A percentile compares a stretch with the other conserved stretches of the same genome.
phyloP scores from a whole-genome alignment of 2,888 invertebrate species.

The Euproctis similis region DNA sequence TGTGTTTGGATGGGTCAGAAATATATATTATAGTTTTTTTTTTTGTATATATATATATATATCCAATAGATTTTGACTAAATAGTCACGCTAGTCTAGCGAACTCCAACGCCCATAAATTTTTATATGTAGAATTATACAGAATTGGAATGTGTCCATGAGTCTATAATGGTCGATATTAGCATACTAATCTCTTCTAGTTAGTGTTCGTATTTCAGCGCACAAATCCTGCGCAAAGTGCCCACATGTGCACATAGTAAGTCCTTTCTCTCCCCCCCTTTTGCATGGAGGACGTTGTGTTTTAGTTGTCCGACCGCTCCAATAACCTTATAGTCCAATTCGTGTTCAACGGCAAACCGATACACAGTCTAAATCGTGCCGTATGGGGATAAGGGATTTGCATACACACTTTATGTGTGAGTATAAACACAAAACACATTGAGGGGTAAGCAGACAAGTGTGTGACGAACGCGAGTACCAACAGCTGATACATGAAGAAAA shows the following conservation, averaged over 20 bases:
- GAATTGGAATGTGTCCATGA: slow-evolving; percentile 49
- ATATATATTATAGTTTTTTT: slow-evolving; percentile 40
- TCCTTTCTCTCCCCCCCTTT: slow-evolving; percentile 59
- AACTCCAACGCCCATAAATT: slow-evolving; percentile 63
- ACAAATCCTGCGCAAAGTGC: slow-evolving; percentile 46
- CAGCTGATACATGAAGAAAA: too few species aligned
- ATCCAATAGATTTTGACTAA: slow-evolving; percentile 59
- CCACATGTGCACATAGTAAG: slow-evolving; percentile 44
- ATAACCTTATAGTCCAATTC: slow-evolving; percentile 25
- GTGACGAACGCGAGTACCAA: slow-evolving; percentile 57
- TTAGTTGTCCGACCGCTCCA: slow-evolving; percentile 22
- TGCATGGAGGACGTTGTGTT: slow-evolving; percentile 29
- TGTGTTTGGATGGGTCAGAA: slow-evolving; percentile 74
- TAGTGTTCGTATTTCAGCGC: slow-evolving; percentile 50
- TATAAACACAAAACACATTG: slow-evolving; percentile 24
- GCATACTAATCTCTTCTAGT: slow-evolving; percentile 71
- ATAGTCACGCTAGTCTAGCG: slow-evolving; percentile 63
- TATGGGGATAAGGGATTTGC: slow-evolving; percentile 49
- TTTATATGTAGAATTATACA: slow-evolving; percentile 60
- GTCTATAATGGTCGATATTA: slow-evolving; percentile 55
- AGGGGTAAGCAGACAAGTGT: slow-evolving; percentile 36
- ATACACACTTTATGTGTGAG: slow-evolving; percentile 29
- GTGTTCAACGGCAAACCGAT: slow-evolving; percentile 17
- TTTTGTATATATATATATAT: slow-evolving; percentile 55
- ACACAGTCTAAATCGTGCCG: slow-evolving; percentile 28